Conservation (phyloP, 2,113 vertebrate genomes). For the Brienomyrus brachyistius region DNA sequence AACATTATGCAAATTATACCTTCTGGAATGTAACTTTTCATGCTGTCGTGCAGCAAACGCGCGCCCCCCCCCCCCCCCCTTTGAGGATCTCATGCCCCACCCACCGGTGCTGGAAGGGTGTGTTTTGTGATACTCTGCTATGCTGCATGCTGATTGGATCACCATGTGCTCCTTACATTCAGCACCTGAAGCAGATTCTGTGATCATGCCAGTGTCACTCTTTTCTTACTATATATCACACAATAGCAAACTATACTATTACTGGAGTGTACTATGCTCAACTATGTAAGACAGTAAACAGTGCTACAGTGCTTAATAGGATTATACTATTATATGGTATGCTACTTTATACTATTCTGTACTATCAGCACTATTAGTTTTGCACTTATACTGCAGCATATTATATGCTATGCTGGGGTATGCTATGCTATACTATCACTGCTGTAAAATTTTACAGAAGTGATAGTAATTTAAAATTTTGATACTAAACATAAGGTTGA, state of each 20-base stretch:
- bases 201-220: not conserved
- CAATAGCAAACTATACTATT: not conserved
- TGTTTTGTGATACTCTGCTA: not conserved
- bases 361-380: not conserved
- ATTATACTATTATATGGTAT: not conserved
- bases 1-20: not conserved
- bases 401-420: not conserved
- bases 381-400: not conserved
- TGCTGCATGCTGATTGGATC: not conserved
- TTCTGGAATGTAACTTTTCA: not conserved
- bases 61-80: not conserved
- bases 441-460: not conserved
- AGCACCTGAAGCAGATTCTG: not conserved
- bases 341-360: not conserved
- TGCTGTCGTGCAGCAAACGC: not conserved
- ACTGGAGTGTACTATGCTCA: not conserved
- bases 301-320: not conserved
- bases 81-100: not conserved
- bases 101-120: not conserved
- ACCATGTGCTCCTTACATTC: not conserved
- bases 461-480: not conserved
- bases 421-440: not conserved
- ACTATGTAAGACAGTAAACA: not conserved
- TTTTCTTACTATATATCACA: not conserved
- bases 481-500: not conserved